Conservation (phyloP, 2,113 vertebrate genomes). For the Hemicordylus capensis region DNA sequence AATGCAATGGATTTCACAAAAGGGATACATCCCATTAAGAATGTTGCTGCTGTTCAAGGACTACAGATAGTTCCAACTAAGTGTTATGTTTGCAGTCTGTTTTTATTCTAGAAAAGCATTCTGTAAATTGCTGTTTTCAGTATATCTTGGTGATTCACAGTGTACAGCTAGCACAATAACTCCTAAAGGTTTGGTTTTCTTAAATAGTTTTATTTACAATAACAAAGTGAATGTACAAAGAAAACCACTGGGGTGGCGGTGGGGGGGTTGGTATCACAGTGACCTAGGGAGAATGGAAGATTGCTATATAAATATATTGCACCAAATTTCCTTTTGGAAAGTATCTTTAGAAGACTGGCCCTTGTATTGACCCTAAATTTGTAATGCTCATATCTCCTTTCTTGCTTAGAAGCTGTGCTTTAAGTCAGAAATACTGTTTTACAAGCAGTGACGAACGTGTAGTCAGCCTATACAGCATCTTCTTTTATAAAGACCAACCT, state of each 20-base stretch:
- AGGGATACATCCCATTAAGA: background rate
- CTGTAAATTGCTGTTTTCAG: constrained; percentile 49
- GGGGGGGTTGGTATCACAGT: no score
- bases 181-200: constrained; percentile 45
- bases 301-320: constrained; percentile 1
- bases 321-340: background rate
- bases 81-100: constrained; percentile 40
- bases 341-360: background rate
- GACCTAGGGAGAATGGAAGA: background rate
- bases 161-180: constrained; percentile 51
- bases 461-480: constrained; percentile 8
- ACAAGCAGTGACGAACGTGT: constrained; percentile 23
- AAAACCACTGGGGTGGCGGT: background rate
- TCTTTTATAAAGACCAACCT: background rate
- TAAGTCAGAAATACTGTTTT: background rate
- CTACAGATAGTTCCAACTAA: constrained; percentile 29
- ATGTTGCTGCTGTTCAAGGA: constrained; percentile 35
- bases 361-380: constrained; percentile 10
- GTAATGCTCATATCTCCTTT: rapidly evolving
- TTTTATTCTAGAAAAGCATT: constrained; percentile 40
- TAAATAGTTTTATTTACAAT: constrained; percentile 50
- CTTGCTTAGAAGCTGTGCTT: constrained; percentile 6
- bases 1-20: constrained; percentile 11
- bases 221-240: constrained; percentile 60
- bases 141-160: constrained; percentile 44